Evolutionary conservation across 2,888 invertebrate genomes (phyloP).

Genomic region (Acleris holmiana): DNA sequence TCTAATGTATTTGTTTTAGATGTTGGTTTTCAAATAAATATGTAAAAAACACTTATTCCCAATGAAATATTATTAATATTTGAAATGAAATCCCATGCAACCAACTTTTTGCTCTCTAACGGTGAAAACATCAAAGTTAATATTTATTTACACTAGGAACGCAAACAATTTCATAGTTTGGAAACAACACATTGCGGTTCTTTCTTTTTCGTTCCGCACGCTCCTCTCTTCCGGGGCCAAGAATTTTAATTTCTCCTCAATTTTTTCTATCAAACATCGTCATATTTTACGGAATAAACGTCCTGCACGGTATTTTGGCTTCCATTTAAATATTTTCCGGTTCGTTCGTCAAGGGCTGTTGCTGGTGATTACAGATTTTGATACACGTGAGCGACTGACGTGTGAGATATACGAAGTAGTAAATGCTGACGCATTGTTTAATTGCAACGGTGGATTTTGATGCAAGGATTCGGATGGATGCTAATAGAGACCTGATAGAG

Average conservation of each 20-base stretch:
- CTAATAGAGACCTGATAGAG: no score
- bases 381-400: constrained; percentile 54
- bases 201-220: constrained; percentile 70
- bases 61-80: no score
- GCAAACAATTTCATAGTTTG: constrained; percentile 60
- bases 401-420: constrained; percentile 8
- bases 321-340: constrained; percentile 83
- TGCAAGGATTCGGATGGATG: no score
- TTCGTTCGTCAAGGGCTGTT: constrained; percentile 79
- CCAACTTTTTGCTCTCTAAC: neutral
- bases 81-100: no score
- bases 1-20: no score
- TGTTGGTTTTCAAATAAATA: no score
- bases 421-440: neutral
- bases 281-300: constrained; percentile 75
- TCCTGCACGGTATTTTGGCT: constrained; percentile 76
- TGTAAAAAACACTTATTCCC: no score
- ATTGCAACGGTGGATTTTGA: neutral
- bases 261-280: constrained; percentile 63
- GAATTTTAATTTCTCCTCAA: constrained; percentile 70
- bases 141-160: constrained; percentile 48
- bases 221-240: constrained; percentile 64
- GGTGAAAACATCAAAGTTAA: constrained; percentile 6
- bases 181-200: constrained; percentile 52
- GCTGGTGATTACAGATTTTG: constrained; percentile 69